Conservation (phyloP, 2,113 vertebrate species). For the Canis aureus region DNA sequence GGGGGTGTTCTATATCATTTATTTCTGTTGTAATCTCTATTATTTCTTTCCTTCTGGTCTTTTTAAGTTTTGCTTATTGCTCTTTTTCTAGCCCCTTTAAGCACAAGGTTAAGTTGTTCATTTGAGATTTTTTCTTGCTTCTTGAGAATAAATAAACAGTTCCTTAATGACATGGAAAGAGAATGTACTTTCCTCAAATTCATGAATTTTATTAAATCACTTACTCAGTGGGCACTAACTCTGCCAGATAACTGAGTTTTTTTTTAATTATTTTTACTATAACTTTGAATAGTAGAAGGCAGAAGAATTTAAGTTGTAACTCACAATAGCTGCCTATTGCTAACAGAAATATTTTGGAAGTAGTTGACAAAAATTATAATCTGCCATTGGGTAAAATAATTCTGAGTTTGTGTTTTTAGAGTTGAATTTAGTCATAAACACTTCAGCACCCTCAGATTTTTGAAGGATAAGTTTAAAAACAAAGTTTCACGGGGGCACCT, state of each 20-base stretch:
- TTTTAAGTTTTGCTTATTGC: neutral
- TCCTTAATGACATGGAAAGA: neutral
- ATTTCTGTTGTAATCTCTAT: neutral
- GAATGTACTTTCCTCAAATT: neutral
- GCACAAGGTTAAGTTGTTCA: neutral
- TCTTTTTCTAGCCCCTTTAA: neutral
- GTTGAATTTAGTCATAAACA: neutral
- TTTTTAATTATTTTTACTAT: neutral
- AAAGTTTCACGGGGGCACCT: neutral
- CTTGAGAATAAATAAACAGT: neutral
- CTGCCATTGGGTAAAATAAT: neutral
- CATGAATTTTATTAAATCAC: neutral
- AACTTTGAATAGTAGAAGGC: neutral
- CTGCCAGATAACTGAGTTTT: neutral
- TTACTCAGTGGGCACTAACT: neutral
- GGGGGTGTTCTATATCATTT: neutral
- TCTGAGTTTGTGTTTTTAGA: neutral
- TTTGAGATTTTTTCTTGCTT: neutral
- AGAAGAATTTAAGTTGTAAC: neutral
- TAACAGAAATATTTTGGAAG: neutral
- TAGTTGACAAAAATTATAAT: neutral
- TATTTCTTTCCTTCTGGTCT: neutral
- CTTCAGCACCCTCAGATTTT: neutral
- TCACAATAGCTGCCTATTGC: neutral
- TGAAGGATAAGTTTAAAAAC: neutral